phyloP scores from a whole-genome alignment of 2,113 vertebrate genomes.

The Hydropotes inermis region DNA sequence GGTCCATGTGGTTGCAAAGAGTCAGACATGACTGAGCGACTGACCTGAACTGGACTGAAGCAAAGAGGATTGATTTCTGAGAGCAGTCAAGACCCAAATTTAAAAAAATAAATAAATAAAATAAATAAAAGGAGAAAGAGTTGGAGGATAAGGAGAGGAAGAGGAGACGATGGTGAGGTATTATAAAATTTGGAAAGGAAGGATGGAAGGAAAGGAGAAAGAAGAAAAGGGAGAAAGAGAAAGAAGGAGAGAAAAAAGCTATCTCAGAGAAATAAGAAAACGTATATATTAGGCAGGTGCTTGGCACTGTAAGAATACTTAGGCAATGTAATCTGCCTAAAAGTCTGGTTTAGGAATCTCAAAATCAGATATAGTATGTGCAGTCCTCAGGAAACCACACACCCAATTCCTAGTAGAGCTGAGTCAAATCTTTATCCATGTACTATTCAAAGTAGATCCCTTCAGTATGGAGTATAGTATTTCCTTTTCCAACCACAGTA shows the following conservation, averaged over 20 bases:
- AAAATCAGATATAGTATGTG: not conserved
- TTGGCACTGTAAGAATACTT: not conserved
- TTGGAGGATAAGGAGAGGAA: no score
- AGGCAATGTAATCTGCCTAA: not conserved
- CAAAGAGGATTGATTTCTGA: not conserved
- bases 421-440: not conserved
- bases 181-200: not conserved
- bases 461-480: not conserved
- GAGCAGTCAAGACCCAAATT: not conserved
- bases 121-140: not conserved
- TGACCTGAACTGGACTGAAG: not conserved
- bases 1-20: not conserved
- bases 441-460: not conserved
- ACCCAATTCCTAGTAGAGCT: not conserved
- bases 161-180: not conserved
- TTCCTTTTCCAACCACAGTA: constrained; percentile 27
- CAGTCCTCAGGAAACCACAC: not conserved
- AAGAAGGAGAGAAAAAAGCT: not conserved
- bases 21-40: not conserved
- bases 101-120: not conserved
- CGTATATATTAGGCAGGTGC: not conserved
- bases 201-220: fast-evolving
- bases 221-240: no score
- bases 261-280: not conserved
- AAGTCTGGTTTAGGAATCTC: not conserved